These are phyloP conservation scores for Aphrocallistes beatrix DNA, from an alignment of 37 sponge, comb jelly and placozoan genomes.

Conservation along the genomic window DNA sequence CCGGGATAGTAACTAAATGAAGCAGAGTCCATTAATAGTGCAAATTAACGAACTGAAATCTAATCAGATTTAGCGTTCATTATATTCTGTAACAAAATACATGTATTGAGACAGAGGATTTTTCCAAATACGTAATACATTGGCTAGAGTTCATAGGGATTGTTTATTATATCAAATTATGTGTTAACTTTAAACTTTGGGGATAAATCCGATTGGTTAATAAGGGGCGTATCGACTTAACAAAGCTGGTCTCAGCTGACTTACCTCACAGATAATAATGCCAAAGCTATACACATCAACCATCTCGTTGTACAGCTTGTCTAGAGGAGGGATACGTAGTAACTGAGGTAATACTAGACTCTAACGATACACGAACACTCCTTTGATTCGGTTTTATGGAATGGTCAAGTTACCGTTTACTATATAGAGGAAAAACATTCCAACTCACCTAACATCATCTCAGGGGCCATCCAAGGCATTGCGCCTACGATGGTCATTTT, in stretches of 20 bases:
- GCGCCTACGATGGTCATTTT: conserved; percentile 78
- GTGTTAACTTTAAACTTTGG: no score
- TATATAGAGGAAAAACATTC: no score
- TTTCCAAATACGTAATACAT: no score
- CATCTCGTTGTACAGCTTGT: conserved; percentile 54
- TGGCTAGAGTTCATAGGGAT: no score
- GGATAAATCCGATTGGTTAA: no score
- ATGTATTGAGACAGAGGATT: no score
- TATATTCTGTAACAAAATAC: no score
- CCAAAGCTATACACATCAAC: conserved; percentile 83
- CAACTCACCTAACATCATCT: conserved; percentile 70
- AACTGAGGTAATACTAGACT: not conserved
- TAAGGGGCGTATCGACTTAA: no score
- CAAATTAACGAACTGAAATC: not conserved
- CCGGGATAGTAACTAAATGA: conserved; percentile 47
- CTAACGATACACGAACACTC: not conserved
- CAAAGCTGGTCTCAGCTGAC: no score
- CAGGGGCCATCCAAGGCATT: conserved; percentile 91
- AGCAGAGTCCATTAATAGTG: not conserved
- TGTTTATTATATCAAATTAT: no score
- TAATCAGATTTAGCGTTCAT: not conserved
- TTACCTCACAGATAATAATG: conserved; percentile 76
- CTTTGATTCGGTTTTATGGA: not conserved
- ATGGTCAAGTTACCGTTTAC: not conserved
- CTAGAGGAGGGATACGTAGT: not conserved